These are phyloP conservation scores for Syngnathoides biaculeatus DNA, from an alignment of 2,113 vertebrate species.

Conservation along the genomic window DNA sequence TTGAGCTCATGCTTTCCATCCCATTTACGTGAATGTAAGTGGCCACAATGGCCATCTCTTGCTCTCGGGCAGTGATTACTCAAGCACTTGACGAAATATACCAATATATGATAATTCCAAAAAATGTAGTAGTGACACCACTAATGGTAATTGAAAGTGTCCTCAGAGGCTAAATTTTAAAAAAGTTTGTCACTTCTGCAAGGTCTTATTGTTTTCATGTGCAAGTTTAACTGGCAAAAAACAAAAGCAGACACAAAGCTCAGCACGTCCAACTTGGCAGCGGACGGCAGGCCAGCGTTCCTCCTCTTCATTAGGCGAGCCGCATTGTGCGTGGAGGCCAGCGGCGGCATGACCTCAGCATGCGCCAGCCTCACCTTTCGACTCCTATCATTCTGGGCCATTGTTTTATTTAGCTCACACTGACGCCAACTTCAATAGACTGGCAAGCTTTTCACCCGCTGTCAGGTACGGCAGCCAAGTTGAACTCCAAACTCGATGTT, in stretches of 20 bases:
- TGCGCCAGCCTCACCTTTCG: constrained; percentile 3
- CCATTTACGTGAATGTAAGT: too few species aligned
- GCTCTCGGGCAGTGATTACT: too few species aligned
- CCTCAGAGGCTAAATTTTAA: neutral
- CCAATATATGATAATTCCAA: too few species aligned
- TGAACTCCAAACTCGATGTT: neutral
- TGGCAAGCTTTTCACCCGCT: neutral
- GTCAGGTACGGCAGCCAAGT: neutral
- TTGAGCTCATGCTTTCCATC: too few species aligned
- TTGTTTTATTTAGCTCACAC: constrained; percentile 4
- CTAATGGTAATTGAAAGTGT: neutral
- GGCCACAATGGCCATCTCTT: too few species aligned
- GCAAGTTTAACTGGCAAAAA: constrained; percentile 1
- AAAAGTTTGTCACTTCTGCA: neutral
- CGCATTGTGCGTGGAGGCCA: neutral
- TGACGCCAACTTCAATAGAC: neutral
- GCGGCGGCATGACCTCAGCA: neutral
- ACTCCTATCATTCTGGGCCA: neutral
- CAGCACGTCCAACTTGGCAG: neutral
- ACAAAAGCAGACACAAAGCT: neutral
- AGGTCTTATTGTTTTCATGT: neutral
- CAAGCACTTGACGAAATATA: too few species aligned
- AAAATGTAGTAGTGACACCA: too few species aligned
- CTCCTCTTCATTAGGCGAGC: constrained; percentile 5
- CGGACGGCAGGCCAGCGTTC: neutral